phyloP scores from a whole-genome alignment of 1,140 invertebrate species.

The Nephila pilipes region DNA sequence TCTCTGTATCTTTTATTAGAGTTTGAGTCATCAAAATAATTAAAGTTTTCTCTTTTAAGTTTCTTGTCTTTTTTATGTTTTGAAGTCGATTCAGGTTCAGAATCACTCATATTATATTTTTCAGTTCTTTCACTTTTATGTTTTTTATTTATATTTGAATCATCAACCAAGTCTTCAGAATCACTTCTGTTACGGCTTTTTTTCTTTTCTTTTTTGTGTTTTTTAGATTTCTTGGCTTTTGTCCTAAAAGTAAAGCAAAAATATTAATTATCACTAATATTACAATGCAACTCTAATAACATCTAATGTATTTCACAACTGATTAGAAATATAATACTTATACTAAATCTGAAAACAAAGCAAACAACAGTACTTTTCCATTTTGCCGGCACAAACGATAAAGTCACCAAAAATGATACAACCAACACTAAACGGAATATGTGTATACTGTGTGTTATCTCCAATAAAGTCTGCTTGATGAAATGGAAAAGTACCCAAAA shows the following conservation, averaged over 20 bases:
- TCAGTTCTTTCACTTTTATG: background rate
- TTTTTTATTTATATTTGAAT: background rate
- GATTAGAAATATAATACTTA: background rate
- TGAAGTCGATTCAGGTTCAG: background rate
- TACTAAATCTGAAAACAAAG: background rate
- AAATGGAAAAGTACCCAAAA: too few relatives aligned
- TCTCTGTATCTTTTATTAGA: background rate
- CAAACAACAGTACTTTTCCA: too few relatives aligned
- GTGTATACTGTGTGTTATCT: too few relatives aligned
- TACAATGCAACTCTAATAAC: too few relatives aligned
- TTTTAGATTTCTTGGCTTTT: conserved; percentile 49
- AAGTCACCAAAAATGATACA: too few relatives aligned
- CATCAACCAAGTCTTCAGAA: background rate
- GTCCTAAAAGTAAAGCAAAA: background rate
- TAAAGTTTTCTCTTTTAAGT: background rate
- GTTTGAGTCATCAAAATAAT: background rate
- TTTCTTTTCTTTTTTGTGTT: conserved; percentile 40
- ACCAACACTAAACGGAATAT: too few relatives aligned
- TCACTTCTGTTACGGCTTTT: background rate
- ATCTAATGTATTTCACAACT: background rate
- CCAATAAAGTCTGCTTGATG: too few relatives aligned
- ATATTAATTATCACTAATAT: too few relatives aligned
- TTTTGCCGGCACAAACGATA: too few relatives aligned
- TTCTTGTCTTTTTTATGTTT: background rate
- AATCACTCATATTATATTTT: background rate